Evolutionary conservation across 2,797 vertebrate genomes (phyloP).

Genomic region (Microctenopoma steveboyesi): DNA sequence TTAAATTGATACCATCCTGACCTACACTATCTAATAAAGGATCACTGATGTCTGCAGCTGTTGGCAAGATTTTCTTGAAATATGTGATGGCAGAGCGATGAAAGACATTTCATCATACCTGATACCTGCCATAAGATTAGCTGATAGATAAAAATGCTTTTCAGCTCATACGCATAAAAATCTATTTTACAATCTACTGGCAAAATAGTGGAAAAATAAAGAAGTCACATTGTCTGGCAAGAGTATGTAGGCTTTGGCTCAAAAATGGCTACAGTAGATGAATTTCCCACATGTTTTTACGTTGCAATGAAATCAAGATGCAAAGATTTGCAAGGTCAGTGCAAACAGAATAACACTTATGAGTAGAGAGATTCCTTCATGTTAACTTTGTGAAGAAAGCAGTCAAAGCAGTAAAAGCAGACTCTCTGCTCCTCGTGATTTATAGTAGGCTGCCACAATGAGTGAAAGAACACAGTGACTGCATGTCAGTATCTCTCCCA

Average conservation of each 20-base stretch:
- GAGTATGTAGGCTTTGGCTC: constrained; percentile 16
- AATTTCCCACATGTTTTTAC: constrained; percentile 26
- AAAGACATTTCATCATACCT: constrained; percentile 10
- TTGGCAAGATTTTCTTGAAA: constrained; percentile 5
- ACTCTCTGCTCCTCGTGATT: not conserved
- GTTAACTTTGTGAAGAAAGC: not conserved
- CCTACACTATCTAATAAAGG: not conserved
- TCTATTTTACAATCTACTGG: constrained; percentile 14
- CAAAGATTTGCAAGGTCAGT: constrained; percentile 12
- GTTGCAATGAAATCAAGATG: constrained; percentile 14
- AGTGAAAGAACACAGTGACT: not conserved
- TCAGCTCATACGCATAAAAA: constrained; percentile 12
- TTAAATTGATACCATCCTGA: not conserved
- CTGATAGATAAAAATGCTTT: constrained; percentile 15
- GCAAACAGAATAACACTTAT: not conserved
- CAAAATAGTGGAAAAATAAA: constrained; percentile 22
- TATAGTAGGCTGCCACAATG: not conserved
- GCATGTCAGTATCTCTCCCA: not conserved
- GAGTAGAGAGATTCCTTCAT: not conserved
- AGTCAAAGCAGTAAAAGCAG: too few relatives aligned
- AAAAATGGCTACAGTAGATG: not conserved
- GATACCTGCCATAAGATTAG: not conserved
- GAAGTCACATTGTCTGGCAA: constrained; percentile 4
- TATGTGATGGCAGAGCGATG: constrained; percentile 16
- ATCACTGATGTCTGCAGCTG: constrained; percentile 13